Percentiles rank a stretch among this genome's conserved stretches.
phyloP scores from a whole-genome alignment of 2,888 invertebrate genomes.

The Mythimna albipuncta region DNA sequence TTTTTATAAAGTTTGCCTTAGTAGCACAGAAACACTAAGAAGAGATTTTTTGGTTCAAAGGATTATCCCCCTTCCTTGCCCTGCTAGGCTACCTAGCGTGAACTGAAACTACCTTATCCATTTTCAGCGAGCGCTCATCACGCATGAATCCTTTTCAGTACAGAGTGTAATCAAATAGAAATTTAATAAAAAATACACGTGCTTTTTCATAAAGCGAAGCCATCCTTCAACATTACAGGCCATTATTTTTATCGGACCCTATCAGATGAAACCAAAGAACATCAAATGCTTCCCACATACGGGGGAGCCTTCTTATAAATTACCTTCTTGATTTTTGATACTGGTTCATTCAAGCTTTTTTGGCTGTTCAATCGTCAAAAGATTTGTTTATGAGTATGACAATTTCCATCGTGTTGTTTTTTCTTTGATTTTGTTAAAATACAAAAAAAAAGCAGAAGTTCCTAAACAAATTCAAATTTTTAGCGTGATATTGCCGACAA shows the following conservation, averaged over 20 bases:
- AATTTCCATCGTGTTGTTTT: background rate
- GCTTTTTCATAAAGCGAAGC: slow-evolving; percentile 28
- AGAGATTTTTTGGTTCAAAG: slow-evolving; percentile 9
- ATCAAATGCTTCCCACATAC: slow-evolving; percentile 35
- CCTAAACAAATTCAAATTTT: too few relatives aligned
- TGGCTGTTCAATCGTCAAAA: background rate
- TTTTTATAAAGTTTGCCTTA: too few relatives aligned
- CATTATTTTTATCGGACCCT: slow-evolving; percentile 52
- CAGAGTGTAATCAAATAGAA: slow-evolving; percentile 37
- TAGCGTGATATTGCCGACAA: too few relatives aligned
- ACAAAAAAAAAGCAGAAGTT: too few relatives aligned
- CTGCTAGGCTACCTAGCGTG: background rate
- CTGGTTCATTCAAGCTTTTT: slow-evolving; percentile 11
- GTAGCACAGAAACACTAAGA: background rate
- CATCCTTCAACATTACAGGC: slow-evolving; percentile 33
- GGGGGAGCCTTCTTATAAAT: slow-evolving; percentile 18
- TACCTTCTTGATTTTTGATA: slow-evolving; percentile 24
- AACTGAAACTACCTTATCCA: background rate
- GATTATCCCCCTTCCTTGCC: background rate
- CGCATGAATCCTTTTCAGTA: slow-evolving; percentile 3
- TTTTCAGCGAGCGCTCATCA: slow-evolving; percentile 10
- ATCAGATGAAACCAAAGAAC: slow-evolving; percentile 50
- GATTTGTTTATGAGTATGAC: background rate
- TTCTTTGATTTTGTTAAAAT: too few relatives aligned
- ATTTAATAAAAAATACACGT: slow-evolving; percentile 30